A percentile compares a stretch with the other conserved stretches of the same genome.
Conservation (phyloP, 2,797 vertebrate genomes). For the Mallotus villosus region DNA sequence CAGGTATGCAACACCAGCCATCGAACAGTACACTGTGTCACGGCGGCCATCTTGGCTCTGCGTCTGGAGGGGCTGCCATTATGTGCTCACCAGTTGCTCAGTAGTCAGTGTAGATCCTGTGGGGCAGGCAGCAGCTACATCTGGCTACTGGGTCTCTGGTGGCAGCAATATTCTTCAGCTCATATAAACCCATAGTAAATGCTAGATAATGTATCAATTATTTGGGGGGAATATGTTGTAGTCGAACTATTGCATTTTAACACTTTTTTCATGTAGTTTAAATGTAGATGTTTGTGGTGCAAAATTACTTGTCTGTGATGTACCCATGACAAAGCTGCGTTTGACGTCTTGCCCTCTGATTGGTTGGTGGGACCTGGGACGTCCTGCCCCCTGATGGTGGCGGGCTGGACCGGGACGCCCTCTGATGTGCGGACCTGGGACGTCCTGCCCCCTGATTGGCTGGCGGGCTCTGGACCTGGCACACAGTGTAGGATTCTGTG, state of each 20-base stretch:
- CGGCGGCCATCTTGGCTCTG: conserved; percentile 7
- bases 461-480: conserved; percentile 88
- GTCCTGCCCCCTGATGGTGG: not conserved
- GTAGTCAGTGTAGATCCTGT: conserved; percentile 99
- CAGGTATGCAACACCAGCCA: not conserved
- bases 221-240: no score
- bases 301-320: not conserved
- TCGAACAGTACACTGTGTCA: not conserved
- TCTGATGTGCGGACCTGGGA: no score
- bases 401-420: no score
- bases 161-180: conserved; percentile 51
- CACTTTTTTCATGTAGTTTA: no score
- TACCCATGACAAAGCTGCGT: conserved; percentile 7
- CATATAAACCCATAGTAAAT: not conserved
- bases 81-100: conserved; percentile 84
- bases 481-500: conserved; percentile 99
- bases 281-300: not conserved
- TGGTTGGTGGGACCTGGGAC: no score
- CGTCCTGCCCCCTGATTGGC: no score
- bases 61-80: conserved; percentile 22
- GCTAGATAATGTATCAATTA: no score
- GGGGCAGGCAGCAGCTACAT: conserved; percentile 95
- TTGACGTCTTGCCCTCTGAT: conserved; percentile 12
- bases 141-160: conserved; percentile 99
- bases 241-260: no score